Conservation (phyloP, 2,113 vertebrate genomes). For the Vulpes vulpes region DNA sequence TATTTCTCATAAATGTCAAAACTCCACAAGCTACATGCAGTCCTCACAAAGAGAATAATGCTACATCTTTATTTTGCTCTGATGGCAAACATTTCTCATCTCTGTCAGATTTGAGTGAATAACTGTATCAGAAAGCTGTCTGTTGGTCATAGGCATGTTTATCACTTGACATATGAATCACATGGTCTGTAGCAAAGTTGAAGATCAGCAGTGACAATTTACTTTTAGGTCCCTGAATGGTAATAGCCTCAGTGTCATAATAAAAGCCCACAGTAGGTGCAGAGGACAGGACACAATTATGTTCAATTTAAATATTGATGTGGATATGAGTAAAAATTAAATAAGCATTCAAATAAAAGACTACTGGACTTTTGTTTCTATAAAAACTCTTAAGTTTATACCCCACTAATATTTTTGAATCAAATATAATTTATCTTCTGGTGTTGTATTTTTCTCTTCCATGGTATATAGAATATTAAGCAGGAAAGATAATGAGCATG, state of each 20-base stretch:
- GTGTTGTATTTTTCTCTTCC: neutral
- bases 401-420: neutral
- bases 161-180: slow-evolving; percentile 34
- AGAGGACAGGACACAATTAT: neutral
- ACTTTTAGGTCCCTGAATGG: neutral
- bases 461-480: neutral
- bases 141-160: slow-evolving; percentile 8
- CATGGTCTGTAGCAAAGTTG: neutral
- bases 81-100: slow-evolving; percentile 64
- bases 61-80: slow-evolving; percentile 60
- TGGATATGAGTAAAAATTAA: neutral
- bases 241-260: neutral
- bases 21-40: slow-evolving; percentile 47
- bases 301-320: neutral
- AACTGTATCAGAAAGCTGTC: slow-evolving; percentile 29
- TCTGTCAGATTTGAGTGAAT: slow-evolving; percentile 48
- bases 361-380: neutral
- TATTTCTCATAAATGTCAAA: slow-evolving; percentile 77
- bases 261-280: neutral
- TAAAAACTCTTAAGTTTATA: neutral
- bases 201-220: slow-evolving; percentile 19
- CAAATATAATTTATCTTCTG: neutral
- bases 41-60: slow-evolving; percentile 63
- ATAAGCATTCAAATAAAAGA: neutral
- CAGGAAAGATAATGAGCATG: neutral